Evolutionary conservation across 2,888 invertebrate genomes (phyloP).

Genomic region (Carterocephalus palaemon): DNA sequence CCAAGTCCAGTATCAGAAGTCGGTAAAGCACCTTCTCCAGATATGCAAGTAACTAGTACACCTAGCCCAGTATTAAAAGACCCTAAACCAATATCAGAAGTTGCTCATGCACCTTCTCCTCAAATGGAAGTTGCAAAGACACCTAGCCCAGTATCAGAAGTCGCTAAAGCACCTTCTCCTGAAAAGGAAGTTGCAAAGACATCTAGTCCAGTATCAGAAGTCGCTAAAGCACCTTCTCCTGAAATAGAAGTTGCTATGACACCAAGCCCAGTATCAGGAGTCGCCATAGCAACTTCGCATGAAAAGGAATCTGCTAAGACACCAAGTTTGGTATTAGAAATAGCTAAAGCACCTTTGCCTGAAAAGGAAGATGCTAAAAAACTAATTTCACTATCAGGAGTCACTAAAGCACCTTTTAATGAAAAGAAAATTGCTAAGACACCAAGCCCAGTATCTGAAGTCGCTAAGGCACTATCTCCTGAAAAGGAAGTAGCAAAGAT

Average conservation of each 20-base stretch:
- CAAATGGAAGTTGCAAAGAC: constrained; percentile 18
- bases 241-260: background rate
- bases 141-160: background rate
- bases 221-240: background rate
- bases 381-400: background rate
- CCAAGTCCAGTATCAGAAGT: constrained; percentile 23
- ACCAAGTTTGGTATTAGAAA: no score
- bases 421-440: background rate
- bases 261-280: background rate
- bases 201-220: background rate
- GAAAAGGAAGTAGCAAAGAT: background rate
- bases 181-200: background rate
- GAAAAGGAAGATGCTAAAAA: background rate
- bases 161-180: background rate
- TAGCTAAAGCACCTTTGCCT: background rate
- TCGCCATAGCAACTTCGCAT: constrained; percentile 14
- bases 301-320: background rate
- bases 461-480: background rate
- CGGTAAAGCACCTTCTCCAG: background rate
- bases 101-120: constrained; percentile 5
- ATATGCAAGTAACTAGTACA: background rate
- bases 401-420: background rate
- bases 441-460: background rate
- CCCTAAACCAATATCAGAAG: background rate
- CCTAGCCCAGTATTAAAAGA: background rate